A percentile compares a stretch with the other conserved stretches of the same genome.
Evolutionary conservation across 2,888 invertebrate species (phyloP).

Genomic region (Athetis lepigone): DNA sequence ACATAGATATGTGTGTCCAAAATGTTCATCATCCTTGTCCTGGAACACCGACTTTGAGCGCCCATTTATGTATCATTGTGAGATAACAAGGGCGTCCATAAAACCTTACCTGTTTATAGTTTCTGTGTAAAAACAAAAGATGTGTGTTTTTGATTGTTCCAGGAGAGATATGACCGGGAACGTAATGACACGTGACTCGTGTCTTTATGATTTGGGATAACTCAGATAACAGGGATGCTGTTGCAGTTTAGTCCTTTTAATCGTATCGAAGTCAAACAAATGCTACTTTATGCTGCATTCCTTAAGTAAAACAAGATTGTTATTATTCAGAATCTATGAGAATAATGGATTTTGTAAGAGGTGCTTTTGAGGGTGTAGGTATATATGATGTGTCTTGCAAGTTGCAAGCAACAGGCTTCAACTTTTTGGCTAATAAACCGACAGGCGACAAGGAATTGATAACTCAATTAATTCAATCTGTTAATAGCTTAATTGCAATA

Average conservation of each 20-base stretch:
- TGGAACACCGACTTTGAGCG: background rate
- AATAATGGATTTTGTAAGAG: no score
- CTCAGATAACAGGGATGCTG: background rate
- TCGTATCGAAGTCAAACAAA: background rate
- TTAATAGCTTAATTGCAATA: no score
- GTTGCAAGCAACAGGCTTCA: no score
- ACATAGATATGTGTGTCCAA: background rate
- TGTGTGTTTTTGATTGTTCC: conserved; percentile 20
- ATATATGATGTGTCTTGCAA: no score
- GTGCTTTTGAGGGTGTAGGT: no score
- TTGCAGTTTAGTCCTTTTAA: background rate
- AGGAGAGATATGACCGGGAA: conserved; percentile 19
- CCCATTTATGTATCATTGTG: conserved; percentile 26
- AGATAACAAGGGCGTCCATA: conserved; percentile 41
- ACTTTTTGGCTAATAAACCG: no score
- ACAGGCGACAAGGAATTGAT: no score
- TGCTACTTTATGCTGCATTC: no score
- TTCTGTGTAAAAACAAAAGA: conserved; percentile 24
- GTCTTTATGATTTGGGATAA: conserved; percentile 7
- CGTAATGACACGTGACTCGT: background rate
- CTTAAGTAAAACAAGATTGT: no score
- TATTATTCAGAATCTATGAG: no score
- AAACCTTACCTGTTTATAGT: conserved; percentile 35
- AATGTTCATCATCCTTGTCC: conserved; percentile 3
- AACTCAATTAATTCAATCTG: no score